phyloP scores from a whole-genome alignment of 2,113 vertebrate species.

The Pelodiscus sinensis region DNA sequence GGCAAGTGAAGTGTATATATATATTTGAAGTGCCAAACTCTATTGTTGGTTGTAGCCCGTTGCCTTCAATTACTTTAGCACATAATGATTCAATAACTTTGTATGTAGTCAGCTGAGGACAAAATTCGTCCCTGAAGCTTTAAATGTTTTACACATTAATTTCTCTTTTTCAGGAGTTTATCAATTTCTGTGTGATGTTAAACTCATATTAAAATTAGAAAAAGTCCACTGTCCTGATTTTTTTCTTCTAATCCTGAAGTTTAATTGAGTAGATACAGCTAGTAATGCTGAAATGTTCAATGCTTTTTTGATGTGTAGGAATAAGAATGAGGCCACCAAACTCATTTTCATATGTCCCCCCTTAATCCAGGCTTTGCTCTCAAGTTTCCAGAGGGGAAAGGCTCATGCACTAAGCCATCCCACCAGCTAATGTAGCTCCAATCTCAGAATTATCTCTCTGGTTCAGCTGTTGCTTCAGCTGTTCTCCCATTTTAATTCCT shows the following conservation, averaged over 20 bases:
- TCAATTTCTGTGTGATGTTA: neutral
- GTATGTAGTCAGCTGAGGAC: neutral
- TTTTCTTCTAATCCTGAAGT: neutral
- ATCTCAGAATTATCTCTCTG: constrained; percentile 59
- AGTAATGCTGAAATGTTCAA: neutral
- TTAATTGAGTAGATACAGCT: neutral
- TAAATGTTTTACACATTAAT: neutral
- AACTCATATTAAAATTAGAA: neutral
- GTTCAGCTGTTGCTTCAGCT: constrained; percentile 58
- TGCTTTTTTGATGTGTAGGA: neutral
- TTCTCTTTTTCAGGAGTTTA: neutral
- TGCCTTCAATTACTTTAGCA: neutral
- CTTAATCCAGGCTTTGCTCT: constrained; percentile 60
- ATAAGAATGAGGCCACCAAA: neutral
- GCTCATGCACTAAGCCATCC: constrained; percentile 49
- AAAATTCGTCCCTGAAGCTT: neutral
- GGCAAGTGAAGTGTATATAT: neutral
- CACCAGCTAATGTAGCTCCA: constrained; percentile 25
- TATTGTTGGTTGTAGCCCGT: neutral
- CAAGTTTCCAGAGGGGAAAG: constrained; percentile 50
- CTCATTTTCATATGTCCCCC: constrained; percentile 19
- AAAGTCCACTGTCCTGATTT: neutral
- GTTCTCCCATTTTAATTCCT: constrained; percentile 43
- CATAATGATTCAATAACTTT: neutral
- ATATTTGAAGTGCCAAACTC: neutral